Evolutionary conservation across 2,113 vertebrate genomes (phyloP).

Genomic region (Chaenogobius annularis): DNA sequence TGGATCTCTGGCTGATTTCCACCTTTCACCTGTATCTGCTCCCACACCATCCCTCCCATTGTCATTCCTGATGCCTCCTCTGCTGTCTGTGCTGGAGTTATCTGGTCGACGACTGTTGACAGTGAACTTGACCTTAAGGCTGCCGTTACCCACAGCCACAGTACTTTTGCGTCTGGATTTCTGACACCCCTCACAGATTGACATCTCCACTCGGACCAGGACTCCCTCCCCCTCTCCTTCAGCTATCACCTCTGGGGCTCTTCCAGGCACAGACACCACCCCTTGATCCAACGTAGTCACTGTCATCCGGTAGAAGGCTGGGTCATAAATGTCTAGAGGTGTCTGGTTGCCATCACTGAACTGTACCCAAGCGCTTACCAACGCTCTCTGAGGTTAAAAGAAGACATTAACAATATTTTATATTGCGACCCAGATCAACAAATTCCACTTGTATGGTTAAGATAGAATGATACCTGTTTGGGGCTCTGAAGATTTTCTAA

Average conservation of each 20-base stretch:
- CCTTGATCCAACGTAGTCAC: slow-evolving; percentile 85
- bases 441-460: background rate
- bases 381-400: slow-evolving; percentile 79
- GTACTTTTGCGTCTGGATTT: slow-evolving; percentile 90
- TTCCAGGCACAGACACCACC: slow-evolving; percentile 83
- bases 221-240: slow-evolving; percentile 86
- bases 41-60: slow-evolving; percentile 57
- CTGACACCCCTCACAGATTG: slow-evolving; percentile 87
- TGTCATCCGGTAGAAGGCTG: slow-evolving; percentile 80
- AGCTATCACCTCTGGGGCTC: slow-evolving; percentile 76
- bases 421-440: background rate
- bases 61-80: slow-evolving; percentile 41
- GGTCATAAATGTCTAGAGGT: slow-evolving; percentile 88
- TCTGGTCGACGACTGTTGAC: slow-evolving; percentile 63
- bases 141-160: slow-evolving; percentile 82
- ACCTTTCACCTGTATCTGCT: slow-evolving; percentile 60
- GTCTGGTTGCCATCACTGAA: slow-evolving; percentile 91
- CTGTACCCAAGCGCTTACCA: slow-evolving; percentile 90
- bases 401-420: slow-evolving; percentile 1
- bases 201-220: slow-evolving; percentile 86
- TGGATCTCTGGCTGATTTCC: slow-evolving; percentile 52
- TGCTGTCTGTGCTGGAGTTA: slow-evolving; percentile 57
- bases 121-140: slow-evolving; percentile 85
- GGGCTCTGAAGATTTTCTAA: slow-evolving; percentile 84
- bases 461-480: slow-evolving; percentile 80